Base-by-base conservation (phyloP, 1,140 invertebrate species). In the Neodiprion lecontei region DNA sequence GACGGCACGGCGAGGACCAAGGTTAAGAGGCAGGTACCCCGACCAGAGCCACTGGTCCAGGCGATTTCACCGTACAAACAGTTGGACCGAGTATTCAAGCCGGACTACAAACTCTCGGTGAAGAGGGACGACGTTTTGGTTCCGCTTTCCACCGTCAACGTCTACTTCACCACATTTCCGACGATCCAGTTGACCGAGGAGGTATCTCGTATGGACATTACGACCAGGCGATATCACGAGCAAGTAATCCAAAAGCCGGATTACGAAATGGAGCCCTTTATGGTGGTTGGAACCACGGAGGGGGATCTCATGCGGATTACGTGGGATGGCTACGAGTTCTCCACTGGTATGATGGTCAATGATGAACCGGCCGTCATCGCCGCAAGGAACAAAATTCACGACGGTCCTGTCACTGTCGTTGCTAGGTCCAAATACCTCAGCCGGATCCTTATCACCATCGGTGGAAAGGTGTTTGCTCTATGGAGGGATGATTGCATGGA, bases 281-380 rank as follows among this genome's bases (percentile, higher is more conserved):
- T 87, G 12, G 74, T 85, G 8, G 72, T 87, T 14, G 85, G 85
- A 8, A 87, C 85, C 0, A 70, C 79, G 0, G 82, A 83, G 53
- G 69, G 73, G 79, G 88, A 91, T 74, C 81, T 91, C 73, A 84
- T 88, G 9, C 83, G 87, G 74, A 81, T 90, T 61, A 84, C 87
- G 2, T 93, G 91, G 91, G 89, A 91, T 76, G 92, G 92, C 12
- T 91, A 89, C 77, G 89, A 92, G 50, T 91, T 91, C 71, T 88
- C 89, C 75, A 90, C 90, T 0, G 92, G 90, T 0, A 86, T 90
- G 76, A 78, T 83, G 12, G 87, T 92, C 1, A 91, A 91, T 79
- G 88, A 85, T 8, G 91, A 92, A 84, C 84, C 84, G 67, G 85
- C 84, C 49, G 87, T 86, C 74, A 87, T 89, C 82, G 72, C 85